phyloP scores from a whole-genome alignment of 2,113 vertebrate species.

The Cygnus buccinator region DNA sequence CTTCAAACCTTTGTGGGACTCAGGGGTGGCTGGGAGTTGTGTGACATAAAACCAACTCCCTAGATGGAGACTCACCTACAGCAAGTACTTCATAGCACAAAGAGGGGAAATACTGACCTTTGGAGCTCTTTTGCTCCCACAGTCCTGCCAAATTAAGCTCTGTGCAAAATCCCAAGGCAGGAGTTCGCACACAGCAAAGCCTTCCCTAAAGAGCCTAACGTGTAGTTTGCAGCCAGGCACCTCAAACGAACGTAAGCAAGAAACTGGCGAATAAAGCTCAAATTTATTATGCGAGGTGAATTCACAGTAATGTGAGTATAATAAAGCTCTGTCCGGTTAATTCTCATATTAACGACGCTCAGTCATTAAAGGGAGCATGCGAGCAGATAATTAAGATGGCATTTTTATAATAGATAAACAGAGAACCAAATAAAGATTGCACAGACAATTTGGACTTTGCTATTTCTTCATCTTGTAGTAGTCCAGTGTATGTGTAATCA shows the following conservation, averaged over 20 bases:
- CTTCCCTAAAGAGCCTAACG: neutral
- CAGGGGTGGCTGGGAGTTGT: neutral
- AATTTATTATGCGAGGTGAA: neutral
- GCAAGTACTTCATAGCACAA: neutral
- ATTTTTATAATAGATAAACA: neutral
- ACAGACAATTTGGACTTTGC: neutral
- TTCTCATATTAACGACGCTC: neutral
- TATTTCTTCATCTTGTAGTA: neutral
- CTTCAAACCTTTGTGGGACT: neutral
- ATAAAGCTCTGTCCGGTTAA: neutral
- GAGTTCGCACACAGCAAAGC: neutral
- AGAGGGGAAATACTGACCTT: neutral
- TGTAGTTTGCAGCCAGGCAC: neutral
- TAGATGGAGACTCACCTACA: neutral
- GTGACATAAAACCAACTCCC: neutral
- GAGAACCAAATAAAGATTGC: neutral
- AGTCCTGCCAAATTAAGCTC: neutral
- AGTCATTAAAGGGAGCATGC: neutral
- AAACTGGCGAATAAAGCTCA: neutral
- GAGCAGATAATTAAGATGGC: neutral
- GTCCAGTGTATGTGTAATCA: neutral
- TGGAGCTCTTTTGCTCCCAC: neutral
- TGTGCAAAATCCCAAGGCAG: neutral
- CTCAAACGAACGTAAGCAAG: neutral
- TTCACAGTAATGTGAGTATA: neutral